These are phyloP conservation scores for Alligator sinensis DNA, from an alignment of 2,113 vertebrate genomes.

Conservation along the genomic window DNA sequence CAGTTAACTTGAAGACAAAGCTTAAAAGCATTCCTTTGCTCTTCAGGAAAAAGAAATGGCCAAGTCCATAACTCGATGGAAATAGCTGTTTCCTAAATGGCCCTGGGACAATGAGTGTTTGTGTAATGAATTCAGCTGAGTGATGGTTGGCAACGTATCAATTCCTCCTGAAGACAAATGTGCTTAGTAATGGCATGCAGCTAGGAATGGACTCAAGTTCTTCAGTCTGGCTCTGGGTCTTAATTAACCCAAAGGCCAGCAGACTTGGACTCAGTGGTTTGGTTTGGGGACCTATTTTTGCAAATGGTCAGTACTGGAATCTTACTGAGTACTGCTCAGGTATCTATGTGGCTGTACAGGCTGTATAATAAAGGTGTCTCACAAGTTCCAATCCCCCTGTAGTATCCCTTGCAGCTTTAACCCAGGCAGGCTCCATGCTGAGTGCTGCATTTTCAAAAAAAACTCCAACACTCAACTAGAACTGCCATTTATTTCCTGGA, in stretches of 20 bases:
- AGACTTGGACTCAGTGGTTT: neutral
- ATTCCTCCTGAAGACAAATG: neutral
- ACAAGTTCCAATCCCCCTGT: neutral
- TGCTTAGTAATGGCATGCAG: neutral
- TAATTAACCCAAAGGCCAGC: neutral
- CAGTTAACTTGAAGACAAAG: neutral
- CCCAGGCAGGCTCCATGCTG: neutral
- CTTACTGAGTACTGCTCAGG: neutral
- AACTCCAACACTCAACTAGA: neutral
- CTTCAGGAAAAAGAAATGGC: neutral
- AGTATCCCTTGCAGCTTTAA: neutral
- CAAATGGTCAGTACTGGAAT: neutral
- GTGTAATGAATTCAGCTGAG: neutral
- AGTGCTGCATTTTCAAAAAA: neutral
- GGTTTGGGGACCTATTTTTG: neutral
- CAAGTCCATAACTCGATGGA: neutral
- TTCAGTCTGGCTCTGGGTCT: neutral
- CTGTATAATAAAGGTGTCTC: rapidly evolving
- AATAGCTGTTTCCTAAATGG: neutral
- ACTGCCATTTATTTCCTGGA: neutral
- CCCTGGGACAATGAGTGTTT: neutral
- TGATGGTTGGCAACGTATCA: neutral
- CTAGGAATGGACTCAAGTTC: neutral
- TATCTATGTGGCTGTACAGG: neutral
- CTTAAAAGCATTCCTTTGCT: neutral